phyloP scores from a whole-genome alignment of 2,113 vertebrate genomes.

The Oreotragus oreotragus region DNA sequence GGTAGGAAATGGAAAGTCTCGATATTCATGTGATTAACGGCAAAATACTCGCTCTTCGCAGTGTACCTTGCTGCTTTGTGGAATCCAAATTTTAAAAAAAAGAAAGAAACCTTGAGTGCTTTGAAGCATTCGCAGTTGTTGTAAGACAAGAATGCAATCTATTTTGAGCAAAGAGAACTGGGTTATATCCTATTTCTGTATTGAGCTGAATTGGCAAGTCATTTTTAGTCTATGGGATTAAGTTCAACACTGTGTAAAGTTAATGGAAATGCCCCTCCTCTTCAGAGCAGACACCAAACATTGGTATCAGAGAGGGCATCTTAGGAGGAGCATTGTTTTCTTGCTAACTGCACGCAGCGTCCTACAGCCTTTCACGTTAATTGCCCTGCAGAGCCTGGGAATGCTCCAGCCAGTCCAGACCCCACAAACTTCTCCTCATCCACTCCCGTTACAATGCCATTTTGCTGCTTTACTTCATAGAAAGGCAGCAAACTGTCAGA shows the following conservation, averaged over 20 bases:
- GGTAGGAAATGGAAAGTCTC: neutral
- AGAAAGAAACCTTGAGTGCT: neutral
- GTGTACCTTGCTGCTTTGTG: neutral
- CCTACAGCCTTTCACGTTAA: neutral
- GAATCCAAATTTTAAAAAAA: neutral
- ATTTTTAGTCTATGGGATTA: conserved; percentile 31
- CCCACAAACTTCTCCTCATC: neutral
- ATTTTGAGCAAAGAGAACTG: conserved; percentile 58
- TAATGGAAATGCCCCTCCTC: conserved; percentile 19
- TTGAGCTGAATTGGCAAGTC: conserved; percentile 45
- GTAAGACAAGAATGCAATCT: conserved; percentile 40
- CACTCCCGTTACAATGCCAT: neutral
- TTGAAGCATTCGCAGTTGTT: conserved; percentile 47
- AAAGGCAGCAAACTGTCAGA: neutral
- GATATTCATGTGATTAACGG: neutral
- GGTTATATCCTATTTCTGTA: conserved; percentile 45
- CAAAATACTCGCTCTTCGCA: neutral
- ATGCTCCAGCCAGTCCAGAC: neutral
- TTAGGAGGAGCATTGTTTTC: neutral
- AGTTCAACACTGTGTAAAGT: neutral
- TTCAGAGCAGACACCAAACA: neutral
- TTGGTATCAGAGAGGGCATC: neutral
- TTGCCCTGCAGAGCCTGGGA: neutral
- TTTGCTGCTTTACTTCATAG: neutral
- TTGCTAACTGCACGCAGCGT: neutral